Conservation (phyloP, 1,140 invertebrate species). For the Conus ventricosus region DNA sequence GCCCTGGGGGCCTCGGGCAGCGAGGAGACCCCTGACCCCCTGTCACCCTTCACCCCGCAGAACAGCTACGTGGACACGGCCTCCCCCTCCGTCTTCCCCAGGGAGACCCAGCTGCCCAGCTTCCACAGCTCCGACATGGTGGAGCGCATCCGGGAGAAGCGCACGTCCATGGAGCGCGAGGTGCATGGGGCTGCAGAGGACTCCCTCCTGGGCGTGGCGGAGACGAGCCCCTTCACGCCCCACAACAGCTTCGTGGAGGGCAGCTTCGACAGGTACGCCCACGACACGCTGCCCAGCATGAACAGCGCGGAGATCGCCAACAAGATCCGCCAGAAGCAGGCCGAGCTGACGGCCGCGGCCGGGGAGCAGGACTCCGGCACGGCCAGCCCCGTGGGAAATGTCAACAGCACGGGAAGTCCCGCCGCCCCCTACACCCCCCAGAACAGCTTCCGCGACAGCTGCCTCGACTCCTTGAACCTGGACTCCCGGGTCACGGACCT, state of each 20-base stretch:
- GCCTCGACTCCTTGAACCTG: neutral
- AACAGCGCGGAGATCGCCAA: conserved; percentile 68
- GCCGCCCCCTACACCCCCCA: conserved; percentile 47
- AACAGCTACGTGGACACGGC: conserved; percentile 56
- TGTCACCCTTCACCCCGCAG: conserved; percentile 63
- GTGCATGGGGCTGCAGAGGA: neutral
- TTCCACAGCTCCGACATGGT: conserved; percentile 56
- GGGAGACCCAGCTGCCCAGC: conserved; percentile 50
- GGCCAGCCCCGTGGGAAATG: conserved; percentile 23
- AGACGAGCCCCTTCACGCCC: conserved; percentile 51
- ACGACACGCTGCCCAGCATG: conserved; percentile 63
- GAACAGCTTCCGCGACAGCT: conserved; percentile 49
- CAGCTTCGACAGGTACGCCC: conserved; percentile 43
- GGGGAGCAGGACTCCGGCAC: neutral
- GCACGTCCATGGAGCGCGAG: conserved; percentile 46
- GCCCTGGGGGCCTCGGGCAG: conserved; percentile 43
- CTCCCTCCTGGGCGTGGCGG: neutral
- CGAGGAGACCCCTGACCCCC: conserved; percentile 22
- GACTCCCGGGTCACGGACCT: conserved; percentile 31
- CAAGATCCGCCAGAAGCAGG: conserved; percentile 60
- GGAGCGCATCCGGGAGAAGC: conserved; percentile 57
- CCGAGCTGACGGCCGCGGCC: conserved; percentile 42
- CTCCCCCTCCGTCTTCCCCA: conserved; percentile 26
- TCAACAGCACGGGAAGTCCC: conserved; percentile 23
- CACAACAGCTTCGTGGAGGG: conserved; percentile 65